Conservation (phyloP, 2,888 invertebrate species). For the Temnothorax ravouxi region DNA sequence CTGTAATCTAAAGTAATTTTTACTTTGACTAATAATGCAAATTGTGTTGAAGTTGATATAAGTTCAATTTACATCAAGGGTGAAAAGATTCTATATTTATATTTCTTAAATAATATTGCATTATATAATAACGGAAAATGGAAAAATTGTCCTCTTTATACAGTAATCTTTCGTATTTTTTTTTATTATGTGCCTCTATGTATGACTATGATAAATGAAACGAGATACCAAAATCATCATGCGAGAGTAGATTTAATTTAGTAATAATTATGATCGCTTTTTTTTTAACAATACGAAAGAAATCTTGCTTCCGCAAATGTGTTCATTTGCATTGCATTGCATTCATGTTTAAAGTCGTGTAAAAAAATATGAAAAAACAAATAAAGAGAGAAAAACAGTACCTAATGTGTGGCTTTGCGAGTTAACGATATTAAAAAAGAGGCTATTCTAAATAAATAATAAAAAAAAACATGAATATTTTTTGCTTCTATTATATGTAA, state of each 20-base stretch:
- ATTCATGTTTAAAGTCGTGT: slow-evolving; percentile 3
- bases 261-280: slow-evolving; percentile 47
- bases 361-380: neutral
- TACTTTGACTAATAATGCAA: neutral
- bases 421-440: neutral
- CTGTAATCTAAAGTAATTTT: neutral
- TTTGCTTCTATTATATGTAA: slow-evolving; percentile 4
- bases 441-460: neutral
- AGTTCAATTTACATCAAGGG: neutral
- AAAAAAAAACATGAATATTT: neutral
- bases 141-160: neutral
- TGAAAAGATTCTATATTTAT: neutral
- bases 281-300: neutral
- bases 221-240: slow-evolving; percentile 56
- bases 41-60: too few species aligned
- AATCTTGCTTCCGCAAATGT: slow-evolving; percentile 27
- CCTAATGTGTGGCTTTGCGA: neutral
- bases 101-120: neutral
- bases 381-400: neutral
- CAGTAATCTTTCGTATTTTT: neutral
- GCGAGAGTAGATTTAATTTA: slow-evolving; percentile 61
- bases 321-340: too few species aligned
- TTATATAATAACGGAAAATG: neutral
- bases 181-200: neutral
- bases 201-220: slow-evolving; percentile 37